Conservation (phyloP, 2,797 vertebrate species). For the Accipiter fasciatus region DNA sequence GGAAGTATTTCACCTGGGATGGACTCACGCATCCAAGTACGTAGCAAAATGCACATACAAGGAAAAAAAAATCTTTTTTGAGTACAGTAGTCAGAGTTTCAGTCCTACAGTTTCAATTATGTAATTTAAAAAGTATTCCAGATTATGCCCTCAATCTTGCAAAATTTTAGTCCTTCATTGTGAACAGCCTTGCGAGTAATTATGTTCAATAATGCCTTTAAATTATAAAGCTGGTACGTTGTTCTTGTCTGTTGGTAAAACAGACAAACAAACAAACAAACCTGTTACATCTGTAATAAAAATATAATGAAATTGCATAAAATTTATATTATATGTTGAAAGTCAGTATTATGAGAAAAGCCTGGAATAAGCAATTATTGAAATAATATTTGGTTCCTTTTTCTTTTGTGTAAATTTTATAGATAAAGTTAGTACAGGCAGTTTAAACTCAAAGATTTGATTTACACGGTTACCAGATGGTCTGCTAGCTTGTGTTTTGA, state of each 20-base stretch:
- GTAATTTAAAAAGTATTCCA: neutral
- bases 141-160: neutral
- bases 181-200: neutral
- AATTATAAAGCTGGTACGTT: neutral
- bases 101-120: neutral
- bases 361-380: neutral
- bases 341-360: neutral
- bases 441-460: neutral
- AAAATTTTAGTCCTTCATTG: neutral
- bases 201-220: neutral
- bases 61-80: neutral
- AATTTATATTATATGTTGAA: neutral
- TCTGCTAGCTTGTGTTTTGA: neutral
- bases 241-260: neutral
- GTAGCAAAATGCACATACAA: neutral
- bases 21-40: neutral
- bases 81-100: neutral
- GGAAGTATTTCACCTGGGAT: neutral
- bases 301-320: neutral
- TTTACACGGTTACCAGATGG: neutral
- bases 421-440: neutral
- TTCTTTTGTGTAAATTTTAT: neutral
- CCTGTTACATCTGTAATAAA: neutral
- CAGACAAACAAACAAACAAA: too few relatives aligned
- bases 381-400: neutral